These are phyloP conservation scores for Osedax fenrisi DNA, from an alignment of 2,888 invertebrate species.

Conservation along the genomic window DNA sequence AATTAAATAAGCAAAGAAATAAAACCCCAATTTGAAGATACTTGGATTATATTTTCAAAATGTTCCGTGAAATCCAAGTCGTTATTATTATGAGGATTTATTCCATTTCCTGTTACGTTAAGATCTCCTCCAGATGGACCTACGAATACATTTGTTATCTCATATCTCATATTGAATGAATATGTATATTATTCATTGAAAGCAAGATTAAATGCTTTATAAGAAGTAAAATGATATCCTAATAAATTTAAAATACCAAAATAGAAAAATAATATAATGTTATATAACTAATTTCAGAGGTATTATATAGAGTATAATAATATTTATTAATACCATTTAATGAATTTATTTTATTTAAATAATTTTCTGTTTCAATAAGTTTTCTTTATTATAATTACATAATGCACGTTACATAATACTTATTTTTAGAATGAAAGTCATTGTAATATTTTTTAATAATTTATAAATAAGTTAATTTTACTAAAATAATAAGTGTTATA, in stretches of 20 bases:
- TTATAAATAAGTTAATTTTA: too few relatives aligned
- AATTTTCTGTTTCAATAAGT: too few relatives aligned
- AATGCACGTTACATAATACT: too few relatives aligned
- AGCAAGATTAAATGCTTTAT: too few relatives aligned
- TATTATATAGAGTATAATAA: not conserved
- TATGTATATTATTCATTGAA: not conserved
- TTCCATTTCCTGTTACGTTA: slow-evolving; percentile 29
- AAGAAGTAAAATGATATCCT: too few relatives aligned
- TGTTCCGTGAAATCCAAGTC: slow-evolving; percentile 11
- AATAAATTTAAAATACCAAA: too few relatives aligned
- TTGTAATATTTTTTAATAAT: too few relatives aligned
- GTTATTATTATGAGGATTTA: slow-evolving; percentile 25
- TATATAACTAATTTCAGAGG: not conserved
- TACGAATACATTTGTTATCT: not conserved
- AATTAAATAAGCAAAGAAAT: too few relatives aligned
- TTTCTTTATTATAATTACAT: too few relatives aligned
- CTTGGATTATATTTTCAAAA: slow-evolving; percentile 20
- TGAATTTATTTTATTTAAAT: too few relatives aligned
- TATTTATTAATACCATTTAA: not conserved
- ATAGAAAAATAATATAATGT: not conserved
- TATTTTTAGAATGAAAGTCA: too few relatives aligned
- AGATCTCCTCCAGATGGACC: slow-evolving; percentile 18
- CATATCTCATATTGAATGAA: not conserved
- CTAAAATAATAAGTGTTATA: too few relatives aligned
- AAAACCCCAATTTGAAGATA: slow-evolving; percentile 25